A percentile compares a stretch with the other conserved stretches of the same genome.
Evolutionary conservation across 2,797 vertebrate species (phyloP).

Genomic region (Neosilurus hyrtlii): DNA sequence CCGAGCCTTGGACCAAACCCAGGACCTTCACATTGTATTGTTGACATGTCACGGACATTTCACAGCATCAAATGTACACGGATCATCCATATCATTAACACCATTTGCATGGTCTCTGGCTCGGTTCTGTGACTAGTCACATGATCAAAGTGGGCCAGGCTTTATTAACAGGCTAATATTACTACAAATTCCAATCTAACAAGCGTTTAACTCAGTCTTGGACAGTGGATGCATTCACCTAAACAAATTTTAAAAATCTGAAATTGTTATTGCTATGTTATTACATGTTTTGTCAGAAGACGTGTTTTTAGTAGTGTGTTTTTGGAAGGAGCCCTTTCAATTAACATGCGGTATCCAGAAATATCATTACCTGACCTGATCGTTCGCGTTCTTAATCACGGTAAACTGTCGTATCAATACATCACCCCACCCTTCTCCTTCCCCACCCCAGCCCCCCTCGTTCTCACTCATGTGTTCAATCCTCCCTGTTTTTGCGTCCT

Average conservation of each 20-base stretch:
- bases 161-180: background rate
- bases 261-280: background rate
- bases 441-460: background rate
- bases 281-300: background rate
- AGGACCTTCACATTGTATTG: too few relatives aligned
- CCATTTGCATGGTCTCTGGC: too few relatives aligned
- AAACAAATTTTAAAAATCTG: background rate
- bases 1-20: too few relatives aligned
- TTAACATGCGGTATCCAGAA: background rate
- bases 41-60: too few relatives aligned
- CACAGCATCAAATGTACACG: too few relatives aligned
- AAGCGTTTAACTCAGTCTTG: background rate
- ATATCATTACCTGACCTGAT: background rate
- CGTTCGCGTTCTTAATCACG: constrained; percentile 17
- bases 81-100: too few relatives aligned
- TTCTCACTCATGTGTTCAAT: background rate
- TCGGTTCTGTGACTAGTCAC: background rate
- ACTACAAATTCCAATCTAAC: background rate
- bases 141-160: background rate
- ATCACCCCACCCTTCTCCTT: background rate
- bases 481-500: constrained; percentile 14
- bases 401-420: constrained; percentile 13
- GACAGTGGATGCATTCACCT: background rate
- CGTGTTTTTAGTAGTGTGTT: too few relatives aligned
- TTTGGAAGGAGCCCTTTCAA: background rate